Percentiles rank a stretch among this genome's conserved stretches.
phyloP scores from a whole-genome alignment of 2,797 vertebrate genomes.

The Sparidentex hasta region DNA sequence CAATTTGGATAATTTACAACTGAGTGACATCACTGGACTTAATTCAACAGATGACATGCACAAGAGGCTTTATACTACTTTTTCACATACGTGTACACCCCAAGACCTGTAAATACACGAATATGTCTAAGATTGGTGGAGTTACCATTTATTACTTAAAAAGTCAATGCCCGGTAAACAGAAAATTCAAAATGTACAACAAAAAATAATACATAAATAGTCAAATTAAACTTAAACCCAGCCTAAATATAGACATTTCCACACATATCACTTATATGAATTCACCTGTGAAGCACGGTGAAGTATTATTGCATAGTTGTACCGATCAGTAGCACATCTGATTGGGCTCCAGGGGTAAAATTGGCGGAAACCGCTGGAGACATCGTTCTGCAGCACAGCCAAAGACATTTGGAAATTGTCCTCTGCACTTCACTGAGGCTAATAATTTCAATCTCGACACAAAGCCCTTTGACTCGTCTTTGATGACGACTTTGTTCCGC shows the following conservation, averaged over 20 bases:
- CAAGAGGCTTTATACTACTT: too few species aligned
- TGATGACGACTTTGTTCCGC: constrained; percentile 42
- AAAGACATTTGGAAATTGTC: constrained; percentile 33
- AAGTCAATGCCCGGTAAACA: not conserved
- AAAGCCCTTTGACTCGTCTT: constrained; percentile 45
- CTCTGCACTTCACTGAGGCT: constrained; percentile 21
- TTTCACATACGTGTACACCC: too few species aligned
- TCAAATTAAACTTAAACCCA: not conserved
- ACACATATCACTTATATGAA: not conserved
- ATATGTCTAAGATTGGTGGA: too few species aligned
- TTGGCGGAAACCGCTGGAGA: not conserved
- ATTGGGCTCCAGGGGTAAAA: not conserved
- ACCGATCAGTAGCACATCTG: not conserved
- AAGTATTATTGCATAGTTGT: not conserved
- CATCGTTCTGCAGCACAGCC: constrained; percentile 6
- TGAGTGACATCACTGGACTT: too few species aligned
- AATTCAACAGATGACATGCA: too few species aligned
- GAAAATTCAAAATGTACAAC: too few species aligned
- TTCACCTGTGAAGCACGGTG: not conserved
- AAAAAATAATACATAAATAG: not conserved
- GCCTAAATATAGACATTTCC: not conserved
- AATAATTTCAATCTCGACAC: constrained; percentile 44
- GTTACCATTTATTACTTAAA: not conserved
- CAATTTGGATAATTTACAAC: too few species aligned
- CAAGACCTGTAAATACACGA: too few species aligned